Base-by-base conservation (phyloP, 2,888 invertebrate genomes). In the Andrena hattorfiana region DNA sequence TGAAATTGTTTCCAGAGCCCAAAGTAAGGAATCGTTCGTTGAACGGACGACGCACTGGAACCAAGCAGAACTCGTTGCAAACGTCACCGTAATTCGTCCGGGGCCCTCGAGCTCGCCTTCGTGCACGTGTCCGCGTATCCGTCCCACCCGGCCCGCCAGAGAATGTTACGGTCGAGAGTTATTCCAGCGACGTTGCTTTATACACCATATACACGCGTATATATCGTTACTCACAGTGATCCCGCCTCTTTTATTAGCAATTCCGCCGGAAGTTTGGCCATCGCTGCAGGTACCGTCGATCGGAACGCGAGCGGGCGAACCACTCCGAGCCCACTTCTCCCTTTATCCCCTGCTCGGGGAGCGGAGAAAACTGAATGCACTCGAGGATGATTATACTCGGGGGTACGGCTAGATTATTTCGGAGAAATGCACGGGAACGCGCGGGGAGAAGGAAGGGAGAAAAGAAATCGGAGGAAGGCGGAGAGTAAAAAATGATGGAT, bases 221-320 rank as follows among this genome's bases (percentile, higher is more conserved):
- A 66, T 69, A 77, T 83, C 81, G 69, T 76, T 67, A 76, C 67
- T 63, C 68, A 49, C 35, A 48, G 60, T 60, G 49, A 67, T 63
- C 70, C 13, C 51, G 63, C 48, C 59, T n/a, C 82, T 80, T 83
- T 83, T 83, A 83, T 73, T 80, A 77, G 63, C 75, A 68, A 80
- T 83, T 80, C 54, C 72, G 70, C 63, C 83, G 84, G 84, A 84
- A 83, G 84, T 84, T 80, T 69, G 49, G 72, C 49, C 60, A 71
- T 71, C 32, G 51, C 28, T 28, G 49, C 77, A 74, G 69, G 76
- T 75, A 83, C 51, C 42, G 51, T 62, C 35, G 59, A 7, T 23
- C 35, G 32, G 23, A 64, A 56, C 26, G 69, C 56, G 48, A 1
- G 23, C 10, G 42, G 42, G 42, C 28, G 7, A 28, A 70, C 42